Evolutionary conservation across 1,140 invertebrate genomes (phyloP), one percentile per base, ranked within the genome.

Genomic region (Anagrus nilaparvatae): DNA sequence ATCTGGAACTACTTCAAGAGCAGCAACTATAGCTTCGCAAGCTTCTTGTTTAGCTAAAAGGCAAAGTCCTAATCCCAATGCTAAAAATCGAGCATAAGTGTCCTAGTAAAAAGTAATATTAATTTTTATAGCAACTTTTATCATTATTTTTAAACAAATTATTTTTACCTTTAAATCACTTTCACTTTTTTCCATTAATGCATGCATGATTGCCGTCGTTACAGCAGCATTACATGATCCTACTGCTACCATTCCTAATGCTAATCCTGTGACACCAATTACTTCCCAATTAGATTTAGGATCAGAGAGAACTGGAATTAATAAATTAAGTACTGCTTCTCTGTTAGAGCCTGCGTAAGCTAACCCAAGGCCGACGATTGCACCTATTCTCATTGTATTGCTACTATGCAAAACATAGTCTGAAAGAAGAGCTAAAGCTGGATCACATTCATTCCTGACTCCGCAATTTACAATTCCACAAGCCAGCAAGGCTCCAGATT

Each of bases 391-490:
- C 76, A 99, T 86, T 1, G 87, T 87, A 31, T 83, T 79, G 50
- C 83, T 94, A 21, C 78, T 84, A 62, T 97, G 90, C 4, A 89
- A 70, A 27, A 98, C 89, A 64, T 98, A 97, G 60, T 99, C 96
- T 1, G 90, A 90, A 0, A 99, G 71, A 23, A 99, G 64, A 24
- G 97, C 97, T 16, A 97, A 70, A 1, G 96, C 97, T 7, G 97
- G 97, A 70, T 99, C 97, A 62, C 95, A 98, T 57, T 99, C 96
- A 67, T 99, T 98, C 20, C 91, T 76, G 1, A 99, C 94, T 17
- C 96, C 95, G 65, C 91, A 95, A 61, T 97, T 99, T 2, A 99
- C 94, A 46, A 99, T 93, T 35, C 97, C 97, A 59, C 96, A 92
- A 5, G 96, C 97, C 4, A 99, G 63, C 5, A 99, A 67, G 0